Percentiles rank a stretch among this genome's conserved stretches.
Conservation (phyloP, 1,140 invertebrate species). For the Batillaria attramentaria region DNA sequence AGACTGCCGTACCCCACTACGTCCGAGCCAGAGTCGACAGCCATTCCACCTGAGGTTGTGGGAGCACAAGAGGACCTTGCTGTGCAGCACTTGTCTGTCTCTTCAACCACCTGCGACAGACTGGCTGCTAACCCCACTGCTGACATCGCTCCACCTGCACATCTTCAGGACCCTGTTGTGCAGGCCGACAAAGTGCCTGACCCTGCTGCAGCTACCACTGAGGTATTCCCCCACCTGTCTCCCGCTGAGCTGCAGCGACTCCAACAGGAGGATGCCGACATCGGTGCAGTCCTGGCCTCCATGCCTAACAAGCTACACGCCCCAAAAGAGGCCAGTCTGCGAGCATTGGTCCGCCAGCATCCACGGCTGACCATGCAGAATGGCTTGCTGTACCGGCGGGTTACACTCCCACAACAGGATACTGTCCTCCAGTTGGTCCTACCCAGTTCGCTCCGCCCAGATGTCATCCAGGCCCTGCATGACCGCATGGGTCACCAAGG, state of each 20-base stretch:
- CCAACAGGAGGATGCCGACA: neutral
- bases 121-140: neutral
- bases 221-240: neutral
- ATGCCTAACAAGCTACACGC: neutral
- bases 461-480: constrained; percentile 33
- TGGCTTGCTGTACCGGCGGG: neutral
- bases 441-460: constrained; percentile 4
- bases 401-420: neutral
- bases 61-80: neutral
- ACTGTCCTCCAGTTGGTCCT: constrained; percentile 12
- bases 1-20: constrained; percentile 25
- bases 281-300: neutral
- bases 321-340: neutral
- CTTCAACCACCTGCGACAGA: no score
- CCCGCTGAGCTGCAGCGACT: neutral
- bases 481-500: constrained; percentile 39
- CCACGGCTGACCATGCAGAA: neutral
- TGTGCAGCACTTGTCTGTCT: neutral
- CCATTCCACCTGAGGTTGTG: neutral
- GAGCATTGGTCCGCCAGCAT: neutral
- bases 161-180: no score
- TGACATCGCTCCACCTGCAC: no score
- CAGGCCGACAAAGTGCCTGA: no score
- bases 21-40: neutral
- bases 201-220: neutral